These are phyloP conservation scores for Prunella himalayana DNA, from an alignment of 2,113 vertebrate species.

Conservation along the genomic window DNA sequence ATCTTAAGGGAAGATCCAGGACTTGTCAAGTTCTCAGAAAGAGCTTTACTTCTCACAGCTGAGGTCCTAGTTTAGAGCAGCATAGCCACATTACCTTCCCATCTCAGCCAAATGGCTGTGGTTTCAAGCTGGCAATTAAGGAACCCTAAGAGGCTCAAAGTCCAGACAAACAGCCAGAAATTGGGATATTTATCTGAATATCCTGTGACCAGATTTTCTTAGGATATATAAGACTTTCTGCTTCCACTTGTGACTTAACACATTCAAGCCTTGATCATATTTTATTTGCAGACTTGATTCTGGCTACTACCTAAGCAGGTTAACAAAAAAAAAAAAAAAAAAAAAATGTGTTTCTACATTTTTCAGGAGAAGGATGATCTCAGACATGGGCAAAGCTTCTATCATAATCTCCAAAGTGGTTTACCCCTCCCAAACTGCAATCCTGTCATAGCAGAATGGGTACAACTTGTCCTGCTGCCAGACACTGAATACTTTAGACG, in stretches of 20 bases:
- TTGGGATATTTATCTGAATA: neutral
- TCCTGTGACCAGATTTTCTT: neutral
- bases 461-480: neutral
- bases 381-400: neutral
- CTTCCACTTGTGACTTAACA: neutral
- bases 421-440: neutral
- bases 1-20: neutral
- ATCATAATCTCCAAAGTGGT: neutral
- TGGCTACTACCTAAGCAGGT: neutral
- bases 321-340: neutral
- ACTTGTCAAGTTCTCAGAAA: neutral
- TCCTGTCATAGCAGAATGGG: neutral
- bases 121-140: neutral
- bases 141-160: neutral
- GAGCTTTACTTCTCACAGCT: neutral
- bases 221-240: neutral
- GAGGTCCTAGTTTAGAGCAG: neutral
- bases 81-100: neutral
- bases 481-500: neutral
- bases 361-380: neutral
- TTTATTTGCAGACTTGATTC: neutral
- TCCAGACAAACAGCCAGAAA: constrained; percentile 4
- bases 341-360: neutral
- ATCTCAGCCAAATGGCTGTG: neutral
- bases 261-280: neutral